A percentile compares a stretch with the other conserved stretches of the same genome.
phyloP scores from a whole-genome alignment of 2,797 vertebrate species.

The Loris lydekkerianus region DNA sequence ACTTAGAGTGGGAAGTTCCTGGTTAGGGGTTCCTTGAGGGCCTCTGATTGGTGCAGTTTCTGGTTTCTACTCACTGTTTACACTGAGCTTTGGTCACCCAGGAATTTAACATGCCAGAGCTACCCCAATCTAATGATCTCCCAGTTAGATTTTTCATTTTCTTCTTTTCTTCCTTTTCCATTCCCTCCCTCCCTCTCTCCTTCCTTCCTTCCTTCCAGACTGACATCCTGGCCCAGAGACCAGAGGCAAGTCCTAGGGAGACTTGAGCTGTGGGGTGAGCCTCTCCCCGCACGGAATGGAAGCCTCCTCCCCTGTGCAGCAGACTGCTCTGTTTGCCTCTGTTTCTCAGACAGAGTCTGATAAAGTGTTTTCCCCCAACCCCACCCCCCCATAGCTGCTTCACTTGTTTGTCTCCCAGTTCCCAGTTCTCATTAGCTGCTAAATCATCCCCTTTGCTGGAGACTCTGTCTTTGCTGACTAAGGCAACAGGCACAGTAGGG shows the following conservation, averaged over 20 bases:
- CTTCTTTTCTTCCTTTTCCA: too few relatives aligned
- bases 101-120: neutral
- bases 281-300: neutral
- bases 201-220: neutral
- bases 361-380: neutral
- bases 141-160: neutral
- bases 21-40: neutral
- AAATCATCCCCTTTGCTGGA: conserved; percentile 1
- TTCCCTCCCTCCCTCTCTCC: too few relatives aligned
- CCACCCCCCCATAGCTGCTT: neutral
- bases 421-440: conserved; percentile 73
- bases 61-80: neutral
- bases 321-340: neutral
- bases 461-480: neutral
- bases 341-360: neutral
- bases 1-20: neutral
- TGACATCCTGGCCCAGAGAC: neutral
- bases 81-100: neutral
- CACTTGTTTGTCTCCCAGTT: conserved; percentile 61
- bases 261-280: fast-evolving
- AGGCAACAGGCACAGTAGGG: neutral
- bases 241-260: neutral
- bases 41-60: neutral
- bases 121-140: neutral
- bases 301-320: fast-evolving